A percentile compares a stretch with the other conserved stretches of the same genome.
Evolutionary conservation across 1,140 invertebrate genomes (phyloP).

Genomic region (Drosophila obscura): DNA sequence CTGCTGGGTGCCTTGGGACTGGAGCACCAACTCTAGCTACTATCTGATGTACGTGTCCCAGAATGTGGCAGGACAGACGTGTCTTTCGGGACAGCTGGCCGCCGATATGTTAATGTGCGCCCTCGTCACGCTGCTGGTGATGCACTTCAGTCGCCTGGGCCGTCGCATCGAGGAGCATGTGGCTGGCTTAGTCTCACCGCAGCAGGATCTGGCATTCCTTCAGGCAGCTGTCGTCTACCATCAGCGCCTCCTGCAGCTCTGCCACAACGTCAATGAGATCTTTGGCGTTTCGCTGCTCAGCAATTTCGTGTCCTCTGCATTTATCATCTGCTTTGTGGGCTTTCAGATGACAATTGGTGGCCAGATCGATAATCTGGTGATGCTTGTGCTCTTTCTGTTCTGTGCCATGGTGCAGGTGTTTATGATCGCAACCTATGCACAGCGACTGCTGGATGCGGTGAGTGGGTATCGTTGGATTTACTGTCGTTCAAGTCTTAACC

Average conservation of each 20-base stretch:
- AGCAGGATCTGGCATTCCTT: slow-evolving; percentile 59
- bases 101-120: slow-evolving; percentile 70
- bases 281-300: slow-evolving; percentile 67
- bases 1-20: slow-evolving; percentile 72
- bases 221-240: slow-evolving; percentile 52
- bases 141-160: slow-evolving; percentile 64
- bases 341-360: slow-evolving; percentile 75
- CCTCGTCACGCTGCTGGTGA: slow-evolving; percentile 62
- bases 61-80: slow-evolving; percentile 57
- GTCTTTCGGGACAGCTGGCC: slow-evolving; percentile 63
- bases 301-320: slow-evolving; percentile 67
- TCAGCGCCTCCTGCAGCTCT: slow-evolving; percentile 52
- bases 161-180: slow-evolving; percentile 36
- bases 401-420: slow-evolving; percentile 71
- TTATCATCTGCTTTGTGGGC: slow-evolving; percentile 73
- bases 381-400: slow-evolving; percentile 65
- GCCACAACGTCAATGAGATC: slow-evolving; percentile 56
- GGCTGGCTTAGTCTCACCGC: slow-evolving; percentile 8
- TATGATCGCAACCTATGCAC: slow-evolving; percentile 66
- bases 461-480: background rate
- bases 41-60: slow-evolving; percentile 63
- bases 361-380: slow-evolving; percentile 57
- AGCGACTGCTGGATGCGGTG: slow-evolving; percentile 61
- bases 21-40: slow-evolving; percentile 61
- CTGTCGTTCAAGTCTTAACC: background rate